Conservation (phyloP, 2,888 invertebrate genomes). For the Iselma pallidipennis region DNA sequence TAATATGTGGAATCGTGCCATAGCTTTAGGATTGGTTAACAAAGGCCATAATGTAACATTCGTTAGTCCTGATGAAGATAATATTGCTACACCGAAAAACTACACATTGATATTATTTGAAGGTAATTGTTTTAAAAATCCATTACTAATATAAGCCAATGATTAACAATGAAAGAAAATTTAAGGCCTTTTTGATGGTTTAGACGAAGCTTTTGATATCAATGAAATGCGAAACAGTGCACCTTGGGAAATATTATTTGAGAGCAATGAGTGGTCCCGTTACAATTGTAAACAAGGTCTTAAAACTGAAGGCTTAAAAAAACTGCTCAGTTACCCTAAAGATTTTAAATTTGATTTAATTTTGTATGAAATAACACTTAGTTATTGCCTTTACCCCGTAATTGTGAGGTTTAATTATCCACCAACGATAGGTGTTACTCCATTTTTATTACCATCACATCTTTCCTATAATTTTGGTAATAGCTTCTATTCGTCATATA, state of each 20-base stretch:
- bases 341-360: constrained; percentile 45
- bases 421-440: constrained; percentile 23
- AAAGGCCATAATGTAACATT: constrained; percentile 26
- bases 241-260: background rate
- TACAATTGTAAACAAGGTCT: background rate
- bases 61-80: constrained; percentile 17
- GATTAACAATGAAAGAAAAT: too few relatives aligned
- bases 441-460: constrained; percentile 27
- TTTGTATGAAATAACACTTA: constrained; percentile 37
- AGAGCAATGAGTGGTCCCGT: background rate
- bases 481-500: too few relatives aligned
- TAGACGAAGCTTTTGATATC: too few relatives aligned
- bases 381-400: constrained; percentile 39
- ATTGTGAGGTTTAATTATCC: constrained; percentile 40
- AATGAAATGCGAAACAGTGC: background rate
- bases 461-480: too few relatives aligned
- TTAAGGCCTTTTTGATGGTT: too few relatives aligned
- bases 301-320: constrained; percentile 37
- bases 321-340: constrained; percentile 37
- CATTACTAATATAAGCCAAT: too few relatives aligned
- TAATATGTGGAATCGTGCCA: constrained; percentile 24
- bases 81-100: constrained; percentile 10
- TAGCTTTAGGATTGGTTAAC: constrained; percentile 16
- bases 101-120: constrained; percentile 19
- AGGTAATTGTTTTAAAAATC: too few relatives aligned